phyloP scores from a whole-genome alignment of 2,797 vertebrate species.

The Neoniphon sammara region DNA sequence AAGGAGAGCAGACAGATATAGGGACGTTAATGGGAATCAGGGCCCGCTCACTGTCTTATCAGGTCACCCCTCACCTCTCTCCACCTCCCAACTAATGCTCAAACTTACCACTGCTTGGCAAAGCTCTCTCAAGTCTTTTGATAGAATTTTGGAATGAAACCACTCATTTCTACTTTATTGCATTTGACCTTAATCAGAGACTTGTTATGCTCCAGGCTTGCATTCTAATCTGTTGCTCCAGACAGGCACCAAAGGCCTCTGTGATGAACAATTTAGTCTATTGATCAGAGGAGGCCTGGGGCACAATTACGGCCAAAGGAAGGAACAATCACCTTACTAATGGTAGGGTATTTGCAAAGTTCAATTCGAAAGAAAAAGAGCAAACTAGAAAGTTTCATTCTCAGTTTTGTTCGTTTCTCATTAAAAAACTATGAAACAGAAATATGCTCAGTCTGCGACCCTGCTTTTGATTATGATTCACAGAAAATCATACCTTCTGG shows the following conservation, averaged over 20 bases:
- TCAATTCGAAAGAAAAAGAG: background rate
- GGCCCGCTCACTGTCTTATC: conserved; percentile 40
- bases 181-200: conserved; percentile 47
- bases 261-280: conserved; percentile 57
- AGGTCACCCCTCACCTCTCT: conserved; percentile 14
- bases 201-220: conserved; percentile 9
- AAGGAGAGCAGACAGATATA: conserved; percentile 22
- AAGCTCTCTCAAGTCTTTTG: conserved; percentile 23
- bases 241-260: conserved; percentile 42
- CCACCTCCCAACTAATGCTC: conserved; percentile 24
- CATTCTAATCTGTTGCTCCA: conserved; percentile 45
- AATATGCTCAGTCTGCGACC: background rate
- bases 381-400: background rate
- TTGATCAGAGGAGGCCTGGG: conserved; percentile 45
- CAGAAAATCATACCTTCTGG: background rate
- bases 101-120: conserved; percentile 11
- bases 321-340: conserved; percentile 47
- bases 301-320: conserved; percentile 46
- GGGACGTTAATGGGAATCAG: conserved; percentile 43
- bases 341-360: conserved; percentile 27
- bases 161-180: conserved; percentile 35
- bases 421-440: background rate
- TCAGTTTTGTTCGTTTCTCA: background rate
- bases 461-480: background rate
- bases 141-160: conserved; percentile 19